A percentile compares a stretch with the other conserved stretches of the same genome.
phyloP scores from a whole-genome alignment of 2,888 invertebrate genomes.

The Rhodophaea formosa region DNA sequence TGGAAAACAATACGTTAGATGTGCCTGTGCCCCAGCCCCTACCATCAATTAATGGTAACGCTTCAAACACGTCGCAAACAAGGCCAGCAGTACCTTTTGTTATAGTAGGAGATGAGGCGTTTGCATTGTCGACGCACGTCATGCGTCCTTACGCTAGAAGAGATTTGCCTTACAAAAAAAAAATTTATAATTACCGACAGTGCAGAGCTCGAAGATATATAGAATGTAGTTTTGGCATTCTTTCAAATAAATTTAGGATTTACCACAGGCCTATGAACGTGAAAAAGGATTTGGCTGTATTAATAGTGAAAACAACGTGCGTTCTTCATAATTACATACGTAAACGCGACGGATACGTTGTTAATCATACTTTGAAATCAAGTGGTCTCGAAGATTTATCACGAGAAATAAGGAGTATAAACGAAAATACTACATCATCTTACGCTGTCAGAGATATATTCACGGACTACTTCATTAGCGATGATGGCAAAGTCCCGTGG shows the following conservation, averaged over 20 bases:
- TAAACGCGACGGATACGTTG: conserved; percentile 6
- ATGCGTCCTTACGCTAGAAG: background rate
- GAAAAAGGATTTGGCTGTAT: conserved; percentile 10
- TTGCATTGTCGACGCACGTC: conserved; percentile 32
- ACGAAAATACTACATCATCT: too few species aligned
- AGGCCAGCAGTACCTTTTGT: conserved; percentile 22
- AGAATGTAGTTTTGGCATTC: conserved; percentile 9
- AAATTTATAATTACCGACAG: conserved; percentile 4
- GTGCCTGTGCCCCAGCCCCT: conserved; percentile 15
- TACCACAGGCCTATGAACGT: conserved; percentile 11
- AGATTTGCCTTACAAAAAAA: conserved; percentile 1
- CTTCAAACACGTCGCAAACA: conserved; percentile 13
- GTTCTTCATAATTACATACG: conserved; percentile 8
- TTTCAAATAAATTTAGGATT: conserved; percentile 14
- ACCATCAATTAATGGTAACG: conserved; percentile 12
- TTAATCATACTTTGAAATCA: too few species aligned
- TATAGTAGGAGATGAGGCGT: conserved; percentile 32
- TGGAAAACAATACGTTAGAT: conserved; percentile 17
- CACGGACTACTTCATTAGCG: conserved; percentile 18
- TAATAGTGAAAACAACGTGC: conserved; percentile 4
- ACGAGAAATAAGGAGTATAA: too few species aligned
- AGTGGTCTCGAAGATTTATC: too few species aligned
- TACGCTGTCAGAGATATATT: conserved; percentile 14
- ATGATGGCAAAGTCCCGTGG: conserved; percentile 16
- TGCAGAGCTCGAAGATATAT: conserved; percentile 1